Percentiles rank a stretch among this genome's conserved stretches.
Evolutionary conservation across 2,113 vertebrate species (phyloP).

Genomic region (Phocoena sinus): DNA sequence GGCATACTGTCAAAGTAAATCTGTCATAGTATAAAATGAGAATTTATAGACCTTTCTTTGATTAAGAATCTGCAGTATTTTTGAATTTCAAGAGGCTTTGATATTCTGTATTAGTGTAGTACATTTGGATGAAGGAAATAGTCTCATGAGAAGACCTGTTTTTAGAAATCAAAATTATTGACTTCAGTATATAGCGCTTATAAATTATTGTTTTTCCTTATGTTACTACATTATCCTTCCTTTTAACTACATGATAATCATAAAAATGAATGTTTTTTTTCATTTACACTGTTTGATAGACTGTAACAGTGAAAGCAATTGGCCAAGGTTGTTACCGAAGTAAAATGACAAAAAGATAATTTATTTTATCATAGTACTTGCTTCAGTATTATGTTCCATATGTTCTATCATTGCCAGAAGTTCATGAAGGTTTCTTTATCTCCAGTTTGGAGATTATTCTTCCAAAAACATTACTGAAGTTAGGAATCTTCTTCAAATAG

Average conservation of each 20-base stretch:
- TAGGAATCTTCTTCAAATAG: slow-evolving; percentile 54
- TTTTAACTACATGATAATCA: background rate
- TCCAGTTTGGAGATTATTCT: slow-evolving; percentile 52
- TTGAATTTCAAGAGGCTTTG: background rate
- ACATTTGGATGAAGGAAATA: background rate
- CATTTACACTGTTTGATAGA: background rate
- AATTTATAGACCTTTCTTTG: background rate
- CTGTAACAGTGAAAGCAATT: background rate
- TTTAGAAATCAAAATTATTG: background rate
- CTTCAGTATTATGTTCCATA: slow-evolving; percentile 29
- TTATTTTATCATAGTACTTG: slow-evolving; percentile 21
- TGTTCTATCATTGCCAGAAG: slow-evolving; percentile 49
- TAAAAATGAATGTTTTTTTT: background rate
- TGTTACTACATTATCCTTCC: background rate
- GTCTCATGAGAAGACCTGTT: background rate
- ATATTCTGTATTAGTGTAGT: background rate
- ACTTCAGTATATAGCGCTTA: background rate
- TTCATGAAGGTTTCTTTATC: slow-evolving; percentile 50
- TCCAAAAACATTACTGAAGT: slow-evolving; percentile 43
- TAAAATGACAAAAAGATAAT: background rate
- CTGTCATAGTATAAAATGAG: background rate
- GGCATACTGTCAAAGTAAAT: background rate
- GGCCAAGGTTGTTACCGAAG: background rate
- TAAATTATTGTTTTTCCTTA: background rate
- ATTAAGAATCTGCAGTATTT: background rate